Conservation (phyloP, 2,113 vertebrate species). For the Saguinus imperator region DNA sequence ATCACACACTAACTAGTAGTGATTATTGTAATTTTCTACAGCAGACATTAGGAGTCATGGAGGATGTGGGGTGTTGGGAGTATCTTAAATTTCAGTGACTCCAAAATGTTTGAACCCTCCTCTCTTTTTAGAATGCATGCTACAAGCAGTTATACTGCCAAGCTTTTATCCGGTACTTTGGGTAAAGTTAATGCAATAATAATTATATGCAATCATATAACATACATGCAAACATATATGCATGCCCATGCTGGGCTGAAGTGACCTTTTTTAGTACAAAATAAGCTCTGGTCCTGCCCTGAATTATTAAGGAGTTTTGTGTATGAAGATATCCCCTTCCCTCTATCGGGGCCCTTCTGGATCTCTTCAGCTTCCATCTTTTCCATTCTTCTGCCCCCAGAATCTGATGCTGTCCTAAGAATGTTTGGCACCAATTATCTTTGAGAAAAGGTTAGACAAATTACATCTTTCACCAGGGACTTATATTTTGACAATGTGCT, state of each 20-base stretch:
- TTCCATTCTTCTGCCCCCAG: background rate
- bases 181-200: background rate
- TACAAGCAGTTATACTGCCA: background rate
- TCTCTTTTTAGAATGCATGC: background rate
- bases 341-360: background rate
- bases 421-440: background rate
- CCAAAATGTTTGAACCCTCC: background rate
- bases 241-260: background rate
- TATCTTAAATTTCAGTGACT: constrained; percentile 14
- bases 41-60: background rate
- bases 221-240: background rate
- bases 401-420: background rate
- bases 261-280: background rate
- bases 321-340: background rate
- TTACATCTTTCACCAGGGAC: background rate
- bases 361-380: background rate
- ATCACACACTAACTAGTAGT: background rate
- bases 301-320: background rate
- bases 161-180: background rate
- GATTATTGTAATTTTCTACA: constrained; percentile 39
- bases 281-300: background rate
- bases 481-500: background rate
- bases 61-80: no score
- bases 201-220: background rate
- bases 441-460: background rate